phyloP scores from a whole-genome alignment of 2,888 invertebrate genomes.

The Spodoptera exigua region DNA sequence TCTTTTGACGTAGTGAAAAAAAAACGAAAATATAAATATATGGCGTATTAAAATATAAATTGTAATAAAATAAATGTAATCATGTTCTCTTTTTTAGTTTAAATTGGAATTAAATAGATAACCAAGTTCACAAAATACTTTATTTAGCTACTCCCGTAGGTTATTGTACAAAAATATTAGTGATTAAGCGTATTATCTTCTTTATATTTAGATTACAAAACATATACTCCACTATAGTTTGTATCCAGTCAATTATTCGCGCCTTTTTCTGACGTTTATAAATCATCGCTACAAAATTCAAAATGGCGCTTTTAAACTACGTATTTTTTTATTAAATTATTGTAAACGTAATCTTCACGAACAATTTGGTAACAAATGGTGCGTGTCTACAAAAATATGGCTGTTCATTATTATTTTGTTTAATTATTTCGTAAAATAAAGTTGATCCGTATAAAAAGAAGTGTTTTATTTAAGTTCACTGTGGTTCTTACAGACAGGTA shows the following conservation, averaged over 20 bases:
- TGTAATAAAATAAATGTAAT: constrained; percentile 23
- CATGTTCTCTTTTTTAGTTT: constrained; percentile 19
- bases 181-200: constrained; percentile 42
- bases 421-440: constrained; percentile 63
- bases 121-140: constrained; percentile 24
- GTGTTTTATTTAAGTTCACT: constrained; percentile 46
- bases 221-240: constrained; percentile 58
- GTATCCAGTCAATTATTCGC: constrained; percentile 48
- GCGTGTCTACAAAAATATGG: constrained; percentile 49
- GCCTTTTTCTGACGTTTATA: constrained; percentile 25
- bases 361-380: constrained; percentile 46
- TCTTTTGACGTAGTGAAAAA: constrained; percentile 1
- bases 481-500: no score
- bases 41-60: constrained; percentile 1
- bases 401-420: constrained; percentile 54
- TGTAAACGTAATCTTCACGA: constrained; percentile 2
- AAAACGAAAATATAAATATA: neutral
- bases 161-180: constrained; percentile 60
- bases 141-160: constrained; percentile 40
- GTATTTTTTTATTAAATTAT: constrained; percentile 20
- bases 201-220: constrained; percentile 37
- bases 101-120: constrained; percentile 12
- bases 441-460: constrained; percentile 52
- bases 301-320: constrained; percentile 26
- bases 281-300: constrained; percentile 23